Conservation (phyloP, 1,140 invertebrate genomes). For the Procambarus virginalis region DNA sequence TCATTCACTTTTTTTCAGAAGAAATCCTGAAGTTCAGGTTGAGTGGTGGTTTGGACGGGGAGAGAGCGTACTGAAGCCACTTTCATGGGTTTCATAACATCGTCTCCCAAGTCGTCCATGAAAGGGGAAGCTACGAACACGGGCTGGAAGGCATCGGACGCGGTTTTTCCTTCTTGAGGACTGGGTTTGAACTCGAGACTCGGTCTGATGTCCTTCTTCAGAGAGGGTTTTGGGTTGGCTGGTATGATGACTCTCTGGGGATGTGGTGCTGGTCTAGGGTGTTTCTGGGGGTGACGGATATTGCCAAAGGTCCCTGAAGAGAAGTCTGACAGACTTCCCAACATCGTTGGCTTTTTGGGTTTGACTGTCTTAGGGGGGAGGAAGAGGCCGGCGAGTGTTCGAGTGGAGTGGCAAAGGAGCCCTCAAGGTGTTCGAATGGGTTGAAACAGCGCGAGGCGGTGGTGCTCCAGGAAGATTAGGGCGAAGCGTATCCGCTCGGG, state of each 20-base stretch:
- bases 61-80: neutral
- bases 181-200: conserved; percentile 39
- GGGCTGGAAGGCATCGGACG: conserved; percentile 45
- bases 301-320: neutral
- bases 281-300: neutral
- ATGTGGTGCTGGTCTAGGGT: conserved; percentile 37
- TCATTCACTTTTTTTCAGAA: conserved; percentile 2
- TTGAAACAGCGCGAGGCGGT: neutral
- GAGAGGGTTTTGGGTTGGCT: neutral
- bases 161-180: conserved; percentile 43
- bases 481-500: neutral
- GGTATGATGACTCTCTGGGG: conserved; percentile 22
- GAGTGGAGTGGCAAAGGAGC: neutral
- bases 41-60: conserved; percentile 1
- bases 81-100: conserved; percentile 52
- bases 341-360: conserved; percentile 8
- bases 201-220: neutral
- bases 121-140: conserved; percentile 55
- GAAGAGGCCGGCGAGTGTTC: neutral
- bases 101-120: conserved; percentile 44
- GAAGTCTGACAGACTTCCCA: neutral
- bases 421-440: neutral
- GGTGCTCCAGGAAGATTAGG: neutral
- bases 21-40: conserved; percentile 26
- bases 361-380: conserved; percentile 3